A percentile compares a stretch with the other conserved stretches of the same genome.
Conservation (phyloP, 2,113 vertebrate genomes). For the Mus pahari region DNA sequence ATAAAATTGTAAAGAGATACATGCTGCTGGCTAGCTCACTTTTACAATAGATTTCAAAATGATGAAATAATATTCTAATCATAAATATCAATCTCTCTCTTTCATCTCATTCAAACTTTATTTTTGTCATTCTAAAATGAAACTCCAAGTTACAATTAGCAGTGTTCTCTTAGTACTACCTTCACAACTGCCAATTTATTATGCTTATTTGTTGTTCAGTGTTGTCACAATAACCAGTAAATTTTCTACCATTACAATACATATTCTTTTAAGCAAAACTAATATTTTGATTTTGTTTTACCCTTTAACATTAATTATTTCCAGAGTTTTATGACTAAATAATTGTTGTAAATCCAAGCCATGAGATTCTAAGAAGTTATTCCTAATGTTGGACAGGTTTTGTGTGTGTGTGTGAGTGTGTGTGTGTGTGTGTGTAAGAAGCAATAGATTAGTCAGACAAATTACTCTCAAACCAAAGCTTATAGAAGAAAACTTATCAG, state of each 20-base stretch:
- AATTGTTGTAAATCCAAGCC: conserved; percentile 78
- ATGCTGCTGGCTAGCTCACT: not conserved
- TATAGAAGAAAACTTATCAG: not conserved
- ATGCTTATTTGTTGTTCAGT: conserved; percentile 65
- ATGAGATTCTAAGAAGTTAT: conserved; percentile 67
- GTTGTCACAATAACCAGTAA: conserved; percentile 70
- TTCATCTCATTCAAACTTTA: not conserved
- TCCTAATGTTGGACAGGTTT: conserved; percentile 48
- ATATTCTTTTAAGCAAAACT: conserved; percentile 65
- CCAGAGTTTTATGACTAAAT: conserved; percentile 79
- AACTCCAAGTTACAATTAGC: conserved; percentile 61
- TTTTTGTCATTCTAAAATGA: conserved; percentile 67
- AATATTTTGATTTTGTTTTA: conserved; percentile 53
- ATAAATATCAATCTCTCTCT: conserved; percentile 45
- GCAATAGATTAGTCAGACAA: conserved; percentile 65
- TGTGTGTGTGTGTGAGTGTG: too few species aligned
- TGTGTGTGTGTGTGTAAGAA: conserved; percentile 46
- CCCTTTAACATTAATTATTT: conserved; percentile 68
- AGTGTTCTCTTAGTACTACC: not conserved
- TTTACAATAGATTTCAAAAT: conserved; percentile 55
- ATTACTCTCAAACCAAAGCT: conserved; percentile 58
- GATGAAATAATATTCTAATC: conserved; percentile 36
- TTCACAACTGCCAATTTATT: not conserved
- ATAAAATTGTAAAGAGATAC: conserved; percentile 51
- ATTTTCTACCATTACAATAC: conserved; percentile 75